phyloP scores from a whole-genome alignment of 2,888 invertebrate species.

The Ophion costatus region DNA sequence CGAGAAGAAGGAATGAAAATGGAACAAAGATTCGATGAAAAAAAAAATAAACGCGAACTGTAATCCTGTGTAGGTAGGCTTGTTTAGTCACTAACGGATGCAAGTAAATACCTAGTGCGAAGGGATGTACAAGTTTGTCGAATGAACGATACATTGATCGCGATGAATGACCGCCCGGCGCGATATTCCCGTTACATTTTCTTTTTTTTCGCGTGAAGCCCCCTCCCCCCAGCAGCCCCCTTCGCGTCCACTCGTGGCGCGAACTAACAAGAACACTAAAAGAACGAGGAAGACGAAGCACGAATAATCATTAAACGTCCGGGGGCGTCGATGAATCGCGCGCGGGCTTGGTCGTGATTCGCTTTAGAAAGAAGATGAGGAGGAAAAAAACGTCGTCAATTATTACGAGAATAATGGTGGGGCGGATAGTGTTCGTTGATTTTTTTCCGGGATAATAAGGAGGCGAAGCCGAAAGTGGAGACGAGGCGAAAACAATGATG shows the following conservation, averaged over 20 bases:
- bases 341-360: slow-evolving; percentile 51
- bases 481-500: not conserved
- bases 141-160: slow-evolving; percentile 3
- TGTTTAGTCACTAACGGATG: slow-evolving; percentile 76
- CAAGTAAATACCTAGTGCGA: slow-evolving; percentile 72
- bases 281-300: slow-evolving; percentile 15
- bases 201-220: not conserved
- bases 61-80: slow-evolving; percentile 75
- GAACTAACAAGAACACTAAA: slow-evolving; percentile 11
- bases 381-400: slow-evolving; percentile 68
- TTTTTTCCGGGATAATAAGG: slow-evolving; percentile 13
- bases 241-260: not conserved
- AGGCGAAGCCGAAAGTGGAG: slow-evolving; percentile 18
- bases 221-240: not conserved
- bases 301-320: slow-evolving; percentile 20
- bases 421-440: slow-evolving; percentile 45
- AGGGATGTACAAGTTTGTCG: slow-evolving; percentile 55
- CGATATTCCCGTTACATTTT: too few species aligned
- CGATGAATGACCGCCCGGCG: too few species aligned
- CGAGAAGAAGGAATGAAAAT: slow-evolving; percentile 35
- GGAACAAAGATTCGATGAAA: slow-evolving; percentile 21
- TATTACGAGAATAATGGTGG: slow-evolving; percentile 71
- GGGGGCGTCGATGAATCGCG: slow-evolving; percentile 41
- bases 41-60: slow-evolving; percentile 59
- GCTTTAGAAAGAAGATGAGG: slow-evolving; percentile 53